Conservation (phyloP, 2,113 vertebrate genomes). For the Pterocles orientalis region DNA sequence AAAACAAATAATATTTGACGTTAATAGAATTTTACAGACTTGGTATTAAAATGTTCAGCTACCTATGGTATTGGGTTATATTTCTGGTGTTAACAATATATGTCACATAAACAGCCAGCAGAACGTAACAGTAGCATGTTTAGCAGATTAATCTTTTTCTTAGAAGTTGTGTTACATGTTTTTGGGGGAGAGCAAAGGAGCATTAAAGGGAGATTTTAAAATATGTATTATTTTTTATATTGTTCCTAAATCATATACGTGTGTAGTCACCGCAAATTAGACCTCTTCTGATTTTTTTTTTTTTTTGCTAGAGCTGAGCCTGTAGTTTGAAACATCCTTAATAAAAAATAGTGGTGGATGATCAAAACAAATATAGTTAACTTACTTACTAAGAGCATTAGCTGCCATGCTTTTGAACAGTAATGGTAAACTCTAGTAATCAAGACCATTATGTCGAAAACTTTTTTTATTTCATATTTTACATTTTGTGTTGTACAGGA, state of each 20-base stretch:
- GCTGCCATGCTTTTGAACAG: slow-evolving; percentile 15
- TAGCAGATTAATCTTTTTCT: not conserved
- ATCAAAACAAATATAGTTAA: slow-evolving; percentile 36
- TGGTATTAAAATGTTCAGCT: slow-evolving; percentile 45
- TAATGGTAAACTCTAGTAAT: slow-evolving; percentile 50
- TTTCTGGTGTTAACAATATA: not conserved
- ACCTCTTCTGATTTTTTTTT: not conserved
- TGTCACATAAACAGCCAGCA: not conserved
- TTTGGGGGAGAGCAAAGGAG: not conserved
- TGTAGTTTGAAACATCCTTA: not conserved
- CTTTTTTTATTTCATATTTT: slow-evolving; percentile 49
- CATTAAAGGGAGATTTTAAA: not conserved
- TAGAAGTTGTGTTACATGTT: not conserved
- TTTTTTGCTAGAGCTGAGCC: not conserved
- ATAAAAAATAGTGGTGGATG: not conserved
- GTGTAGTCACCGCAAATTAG: not conserved
- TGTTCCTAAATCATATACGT: not conserved
- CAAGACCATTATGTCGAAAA: slow-evolving; percentile 30
- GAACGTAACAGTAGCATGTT: not conserved
- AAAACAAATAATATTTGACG: slow-evolving; percentile 67
- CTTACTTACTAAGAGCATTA: slow-evolving; percentile 17
- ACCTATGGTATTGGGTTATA: not conserved
- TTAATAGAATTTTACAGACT: slow-evolving; percentile 56
- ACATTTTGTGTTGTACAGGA: slow-evolving; percentile 40
- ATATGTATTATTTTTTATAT: not conserved